Conservation (phyloP, 2,797 vertebrate species). For the Hydrophis major region DNA sequence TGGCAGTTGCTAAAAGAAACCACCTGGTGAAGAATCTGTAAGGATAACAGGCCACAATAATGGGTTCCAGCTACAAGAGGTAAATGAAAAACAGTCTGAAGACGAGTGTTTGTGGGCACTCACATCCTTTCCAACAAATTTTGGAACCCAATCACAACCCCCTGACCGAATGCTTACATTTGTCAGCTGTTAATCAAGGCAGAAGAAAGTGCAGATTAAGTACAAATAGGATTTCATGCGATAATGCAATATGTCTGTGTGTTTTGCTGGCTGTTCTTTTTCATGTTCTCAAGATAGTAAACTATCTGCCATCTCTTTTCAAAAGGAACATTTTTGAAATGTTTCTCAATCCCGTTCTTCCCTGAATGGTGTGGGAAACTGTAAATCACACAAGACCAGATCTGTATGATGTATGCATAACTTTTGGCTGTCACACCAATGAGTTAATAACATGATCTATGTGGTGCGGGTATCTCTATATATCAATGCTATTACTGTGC, state of each 20-base stretch:
- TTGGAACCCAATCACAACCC: neutral
- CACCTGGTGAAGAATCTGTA: neutral
- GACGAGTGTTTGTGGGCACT: neutral
- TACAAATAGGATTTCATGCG: neutral
- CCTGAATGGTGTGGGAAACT: neutral
- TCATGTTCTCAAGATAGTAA: neutral
- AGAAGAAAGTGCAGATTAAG: neutral
- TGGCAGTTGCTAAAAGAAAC: fast-evolving
- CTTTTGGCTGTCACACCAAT: neutral
- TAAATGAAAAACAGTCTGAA: neutral
- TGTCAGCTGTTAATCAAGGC: neutral
- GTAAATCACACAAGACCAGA: neutral
- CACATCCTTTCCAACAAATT: neutral
- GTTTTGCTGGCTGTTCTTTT: neutral
- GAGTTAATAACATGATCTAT: neutral
- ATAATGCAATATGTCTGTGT: neutral
- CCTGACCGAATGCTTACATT: neutral
- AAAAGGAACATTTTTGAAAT: neutral
- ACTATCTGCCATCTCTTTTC: neutral
- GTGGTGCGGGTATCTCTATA: neutral
- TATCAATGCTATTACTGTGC: neutral
- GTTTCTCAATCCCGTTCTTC: neutral
- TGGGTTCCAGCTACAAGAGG: neutral
- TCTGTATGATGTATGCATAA: neutral
- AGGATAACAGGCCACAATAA: no score